phyloP scores from a whole-genome alignment of 2,888 invertebrate genomes.

The Aquatica leii region DNA sequence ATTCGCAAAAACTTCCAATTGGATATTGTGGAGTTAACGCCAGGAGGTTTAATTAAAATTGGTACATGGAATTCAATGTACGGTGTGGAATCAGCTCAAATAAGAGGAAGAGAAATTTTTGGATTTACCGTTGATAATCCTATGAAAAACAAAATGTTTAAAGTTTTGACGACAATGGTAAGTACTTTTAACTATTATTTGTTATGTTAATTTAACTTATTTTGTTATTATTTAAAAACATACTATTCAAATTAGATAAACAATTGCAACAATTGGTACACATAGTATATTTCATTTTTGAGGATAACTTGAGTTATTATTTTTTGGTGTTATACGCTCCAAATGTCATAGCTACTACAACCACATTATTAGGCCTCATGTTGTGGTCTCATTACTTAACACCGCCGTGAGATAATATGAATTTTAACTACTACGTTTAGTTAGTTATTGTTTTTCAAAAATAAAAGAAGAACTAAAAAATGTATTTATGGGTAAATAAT shows the following conservation, averaged over 20 bases:
- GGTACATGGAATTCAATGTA: slow-evolving; percentile 57
- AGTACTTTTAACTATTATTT: too few species aligned
- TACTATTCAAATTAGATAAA: background rate
- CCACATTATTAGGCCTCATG: too few species aligned
- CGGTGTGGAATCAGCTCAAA: slow-evolving; percentile 59
- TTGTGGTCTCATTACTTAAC: too few species aligned
- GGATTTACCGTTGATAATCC: slow-evolving; percentile 63
- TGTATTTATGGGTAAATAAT: too few species aligned
- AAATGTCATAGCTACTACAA: too few species aligned
- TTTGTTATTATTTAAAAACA: slow-evolving; percentile 10
- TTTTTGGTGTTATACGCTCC: too few species aligned
- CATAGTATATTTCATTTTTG: too few species aligned
- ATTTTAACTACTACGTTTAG: too few species aligned
- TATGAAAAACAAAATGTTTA: slow-evolving; percentile 76
- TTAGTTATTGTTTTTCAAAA: too few species aligned
- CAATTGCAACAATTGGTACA: background rate
- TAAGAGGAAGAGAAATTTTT: slow-evolving; percentile 45
- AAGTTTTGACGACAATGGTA: slow-evolving; percentile 76
- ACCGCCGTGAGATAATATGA: too few species aligned
- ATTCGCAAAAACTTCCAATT: slow-evolving; percentile 57
- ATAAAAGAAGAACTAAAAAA: too few species aligned
- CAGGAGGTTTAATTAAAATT: slow-evolving; percentile 56
- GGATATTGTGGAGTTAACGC: slow-evolving; percentile 58
- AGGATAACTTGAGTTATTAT: too few species aligned
- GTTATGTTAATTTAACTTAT: background rate